A percentile compares a stretch with the other conserved stretches of the same genome.
These are phyloP conservation scores for Eleutherodactylus coqui DNA, from an alignment of 2,797 vertebrate species.

Conservation along the genomic window DNA sequence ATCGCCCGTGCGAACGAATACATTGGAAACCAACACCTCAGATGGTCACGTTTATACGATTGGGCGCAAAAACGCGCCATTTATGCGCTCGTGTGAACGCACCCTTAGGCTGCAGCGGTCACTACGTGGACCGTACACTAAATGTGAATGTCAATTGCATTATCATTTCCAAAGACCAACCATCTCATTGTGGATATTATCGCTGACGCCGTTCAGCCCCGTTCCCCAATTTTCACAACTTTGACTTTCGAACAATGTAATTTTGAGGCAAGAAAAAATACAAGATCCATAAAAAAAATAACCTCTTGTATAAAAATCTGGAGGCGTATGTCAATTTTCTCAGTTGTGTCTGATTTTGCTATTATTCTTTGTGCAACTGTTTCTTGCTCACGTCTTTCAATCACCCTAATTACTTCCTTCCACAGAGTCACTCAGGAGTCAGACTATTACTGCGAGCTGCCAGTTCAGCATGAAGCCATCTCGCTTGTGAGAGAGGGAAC, in stretches of 20 bases:
- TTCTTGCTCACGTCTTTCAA: conserved; percentile 43
- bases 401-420: conserved; percentile 55
- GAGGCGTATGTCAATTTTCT: conserved; percentile 31
- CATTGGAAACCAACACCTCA: no score
- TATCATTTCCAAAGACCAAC: no score
- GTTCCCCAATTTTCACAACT: background rate
- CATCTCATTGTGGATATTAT: no score
- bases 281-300: background rate
- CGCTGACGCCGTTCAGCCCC: no score
- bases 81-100: no score
- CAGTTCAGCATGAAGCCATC: conserved; percentile 34
- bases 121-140: no score
- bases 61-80: no score
- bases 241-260: conserved; percentile 26
- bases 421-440: conserved; percentile 38
- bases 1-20: no score
- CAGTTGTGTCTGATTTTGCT: conserved; percentile 53
- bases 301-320: background rate
- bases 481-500: conserved; percentile 20
- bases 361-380: conserved; percentile 29
- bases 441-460: conserved; percentile 40
- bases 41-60: no score
- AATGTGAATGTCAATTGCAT: no score
- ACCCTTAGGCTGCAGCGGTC: no score
- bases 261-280: background rate